Evolutionary conservation across 2,888 invertebrate genomes (phyloP).

Genomic region (Leptinotarsa rubiginosa): DNA sequence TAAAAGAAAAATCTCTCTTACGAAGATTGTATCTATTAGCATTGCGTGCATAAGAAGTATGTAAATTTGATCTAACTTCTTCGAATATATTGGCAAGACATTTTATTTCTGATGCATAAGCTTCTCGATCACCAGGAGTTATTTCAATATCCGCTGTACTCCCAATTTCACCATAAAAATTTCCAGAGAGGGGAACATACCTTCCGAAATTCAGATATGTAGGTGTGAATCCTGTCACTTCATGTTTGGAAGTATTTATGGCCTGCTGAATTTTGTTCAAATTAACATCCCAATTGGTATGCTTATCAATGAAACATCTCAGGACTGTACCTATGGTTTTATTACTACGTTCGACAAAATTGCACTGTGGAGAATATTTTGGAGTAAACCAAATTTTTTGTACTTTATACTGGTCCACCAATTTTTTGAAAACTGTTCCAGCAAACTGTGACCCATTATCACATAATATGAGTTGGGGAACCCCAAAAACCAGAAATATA

Average conservation of each 20-base stretch:
- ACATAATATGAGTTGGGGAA: slow-evolving; percentile 26
- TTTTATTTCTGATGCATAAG: neutral
- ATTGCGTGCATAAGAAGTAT: neutral
- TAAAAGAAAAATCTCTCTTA: neutral
- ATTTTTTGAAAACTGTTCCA: slow-evolving; percentile 25
- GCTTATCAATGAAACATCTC: slow-evolving; percentile 45
- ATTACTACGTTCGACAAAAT: slow-evolving; percentile 54
- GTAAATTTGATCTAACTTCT: neutral
- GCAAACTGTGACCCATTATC: slow-evolving; percentile 41
- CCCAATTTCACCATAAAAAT: slow-evolving; percentile 33
- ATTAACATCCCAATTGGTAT: slow-evolving; percentile 49
- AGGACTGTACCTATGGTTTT: slow-evolving; percentile 52
- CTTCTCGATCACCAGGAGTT: slow-evolving; percentile 6
- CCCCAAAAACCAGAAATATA: slow-evolving; percentile 44
- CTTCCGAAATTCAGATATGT: slow-evolving; percentile 48
- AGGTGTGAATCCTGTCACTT: slow-evolving; percentile 50
- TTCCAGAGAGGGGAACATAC: slow-evolving; percentile 42
- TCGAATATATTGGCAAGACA: neutral
- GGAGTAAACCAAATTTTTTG: slow-evolving; percentile 30
- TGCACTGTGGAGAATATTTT: slow-evolving; percentile 55
- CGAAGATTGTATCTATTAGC: slow-evolving; percentile 3
- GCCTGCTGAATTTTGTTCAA: slow-evolving; percentile 44
- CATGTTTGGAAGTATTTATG: slow-evolving; percentile 48
- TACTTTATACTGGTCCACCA: slow-evolving; percentile 27
- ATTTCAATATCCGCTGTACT: slow-evolving; percentile 30